Base-by-base conservation (phyloP, 1,140 invertebrate genomes). In the Leptinotarsa texana region DNA sequence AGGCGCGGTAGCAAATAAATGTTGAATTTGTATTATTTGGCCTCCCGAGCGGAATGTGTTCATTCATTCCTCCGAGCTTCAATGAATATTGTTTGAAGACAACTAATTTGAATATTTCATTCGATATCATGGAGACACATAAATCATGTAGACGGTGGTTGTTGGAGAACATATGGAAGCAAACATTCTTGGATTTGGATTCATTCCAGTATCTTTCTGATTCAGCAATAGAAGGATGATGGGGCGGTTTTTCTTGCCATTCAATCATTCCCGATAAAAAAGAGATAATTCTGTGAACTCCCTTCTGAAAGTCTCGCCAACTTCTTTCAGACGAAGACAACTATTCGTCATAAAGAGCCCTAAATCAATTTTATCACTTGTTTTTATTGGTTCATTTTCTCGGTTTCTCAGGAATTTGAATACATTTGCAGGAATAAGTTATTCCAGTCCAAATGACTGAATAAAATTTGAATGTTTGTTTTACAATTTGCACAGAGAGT, bases 291-390 rank as follows among this genome's bases (percentile, higher is more conserved):
- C n/a, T 17, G 51, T 57, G 51, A 17, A 57, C 15, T 57, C 15
- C 51, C 51, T 57, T 57, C 5, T 4, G n/a, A 57, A 17, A n/a
- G 51, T 57, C 13, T 57, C 51, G 51, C 51, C 51, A 57, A 57
- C 51, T 57, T 57, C 5, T 57, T 17, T 57, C n/a, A 57, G 13
- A n/a, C 51, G 51, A 57, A 57, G n/a, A 57, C 13, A 57, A 57
- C 51, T 57, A 57, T 57, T 57, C n/a, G 51, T 57, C 51, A 57
- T 57, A n/a, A 57, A 57, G 13, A 57, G 51, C n/a, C 13, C n/a
- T 57, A 57, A 57, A 57, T 57, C 51, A 57, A 57, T 57, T 57
- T 57, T 57, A 57, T 57, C 51, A 57, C 51, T 57, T 57, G 51
- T 57, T 57, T 57, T 57, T 57, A 15, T 57, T 17, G n/a, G 51